Percentiles rank a stretch among this genome's conserved stretches.
phyloP scores from a whole-genome alignment of 2,888 invertebrate species.

The Vesta saturnalis region DNA sequence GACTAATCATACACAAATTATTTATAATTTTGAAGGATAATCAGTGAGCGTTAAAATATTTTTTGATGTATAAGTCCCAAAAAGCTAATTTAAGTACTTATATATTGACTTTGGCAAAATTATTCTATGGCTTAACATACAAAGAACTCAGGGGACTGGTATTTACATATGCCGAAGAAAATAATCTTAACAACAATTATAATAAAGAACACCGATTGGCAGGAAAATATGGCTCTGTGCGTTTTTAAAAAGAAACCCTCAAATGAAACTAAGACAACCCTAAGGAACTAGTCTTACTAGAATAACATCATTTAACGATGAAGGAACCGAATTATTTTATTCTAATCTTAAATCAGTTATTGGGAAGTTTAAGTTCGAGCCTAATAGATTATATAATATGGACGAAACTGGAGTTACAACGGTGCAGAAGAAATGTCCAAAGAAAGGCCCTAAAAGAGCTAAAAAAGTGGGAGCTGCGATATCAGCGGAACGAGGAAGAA shows the following conservation, averaged over 20 bases:
- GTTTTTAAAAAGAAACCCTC: background rate
- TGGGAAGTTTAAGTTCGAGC: background rate
- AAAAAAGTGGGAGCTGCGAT: constrained; percentile 18
- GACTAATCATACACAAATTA: no score
- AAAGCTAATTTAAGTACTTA: no score
- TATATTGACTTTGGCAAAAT: no score
- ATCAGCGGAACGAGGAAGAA: constrained; percentile 17
- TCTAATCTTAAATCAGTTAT: background rate
- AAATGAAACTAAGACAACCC: background rate
- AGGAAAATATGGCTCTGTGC: background rate
- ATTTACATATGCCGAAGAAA: background rate
- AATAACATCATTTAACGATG: background rate
- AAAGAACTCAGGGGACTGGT: background rate
- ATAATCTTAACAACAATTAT: background rate
- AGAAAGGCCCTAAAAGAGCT: background rate
- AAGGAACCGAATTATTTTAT: background rate
- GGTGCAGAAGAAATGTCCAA: background rate
- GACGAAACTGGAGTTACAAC: background rate
- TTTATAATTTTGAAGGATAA: no score
- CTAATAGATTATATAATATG: background rate
- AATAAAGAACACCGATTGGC: background rate
- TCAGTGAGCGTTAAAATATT: no score
- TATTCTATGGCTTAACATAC: background rate
- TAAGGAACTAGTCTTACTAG: background rate
- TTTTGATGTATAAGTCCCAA: no score